A percentile compares a stretch with the other conserved stretches of the same genome.
Evolutionary conservation across 2,113 vertebrate genomes (phyloP).

Genomic region (Solea senegalensis): DNA sequence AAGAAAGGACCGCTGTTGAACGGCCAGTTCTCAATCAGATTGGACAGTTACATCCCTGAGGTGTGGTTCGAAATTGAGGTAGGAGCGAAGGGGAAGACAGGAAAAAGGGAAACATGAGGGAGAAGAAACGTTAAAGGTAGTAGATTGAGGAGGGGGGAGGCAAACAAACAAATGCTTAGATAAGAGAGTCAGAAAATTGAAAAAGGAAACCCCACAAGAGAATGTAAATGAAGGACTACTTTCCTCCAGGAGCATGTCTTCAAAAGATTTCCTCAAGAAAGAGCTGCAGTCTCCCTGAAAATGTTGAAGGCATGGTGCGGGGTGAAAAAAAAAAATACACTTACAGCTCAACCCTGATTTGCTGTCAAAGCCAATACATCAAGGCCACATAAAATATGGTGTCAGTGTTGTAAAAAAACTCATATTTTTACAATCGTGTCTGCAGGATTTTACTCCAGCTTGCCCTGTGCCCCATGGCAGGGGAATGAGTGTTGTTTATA

Average conservation of each 20-base stretch:
- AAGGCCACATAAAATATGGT: constrained; percentile 50
- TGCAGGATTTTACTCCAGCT: constrained; percentile 42
- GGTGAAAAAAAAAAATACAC: constrained; percentile 47
- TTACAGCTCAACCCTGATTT: constrained; percentile 62
- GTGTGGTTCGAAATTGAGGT: constrained; percentile 46
- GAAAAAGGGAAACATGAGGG: constrained; percentile 8
- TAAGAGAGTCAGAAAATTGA: neutral
- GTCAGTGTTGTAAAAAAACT: constrained; percentile 45
- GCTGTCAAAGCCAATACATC: constrained; percentile 64
- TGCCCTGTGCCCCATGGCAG: constrained; percentile 34
- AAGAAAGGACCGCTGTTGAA: constrained; percentile 26
- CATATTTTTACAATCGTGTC: constrained; percentile 29
- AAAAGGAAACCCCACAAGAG: neutral
- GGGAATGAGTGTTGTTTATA: constrained; percentile 35
- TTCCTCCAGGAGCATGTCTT: constrained; percentile 37
- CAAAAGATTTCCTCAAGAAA: constrained; percentile 34
- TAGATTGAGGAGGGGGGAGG: neutral
- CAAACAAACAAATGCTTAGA: constrained; percentile 14
- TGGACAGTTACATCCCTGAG: constrained; percentile 48
- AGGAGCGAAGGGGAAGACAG: constrained; percentile 9
- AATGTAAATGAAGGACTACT: constrained; percentile 24
- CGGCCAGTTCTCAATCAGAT: constrained; percentile 59
- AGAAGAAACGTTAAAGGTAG: constrained; percentile 1
- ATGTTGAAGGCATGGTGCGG: constrained; percentile 22
- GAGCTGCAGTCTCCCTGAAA: constrained; percentile 25